A percentile compares a stretch with the other conserved stretches of the same genome.
phyloP scores from a whole-genome alignment of 2,888 invertebrate genomes.

The Allophyes oxyacanthae region DNA sequence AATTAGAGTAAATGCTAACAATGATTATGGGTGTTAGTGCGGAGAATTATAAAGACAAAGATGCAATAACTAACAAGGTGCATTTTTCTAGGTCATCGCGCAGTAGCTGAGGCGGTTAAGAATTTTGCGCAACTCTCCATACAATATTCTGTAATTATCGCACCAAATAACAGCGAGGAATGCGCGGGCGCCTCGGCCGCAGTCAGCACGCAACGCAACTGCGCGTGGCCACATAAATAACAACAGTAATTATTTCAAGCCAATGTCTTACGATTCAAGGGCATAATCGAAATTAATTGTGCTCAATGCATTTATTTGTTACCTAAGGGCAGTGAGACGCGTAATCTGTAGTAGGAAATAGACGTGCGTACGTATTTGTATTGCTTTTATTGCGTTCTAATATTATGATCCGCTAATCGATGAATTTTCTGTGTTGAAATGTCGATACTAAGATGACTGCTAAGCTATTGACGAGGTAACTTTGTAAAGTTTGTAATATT shows the following conservation, averaged over 20 bases:
- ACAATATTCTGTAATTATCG: conserved; percentile 76
- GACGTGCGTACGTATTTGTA: conserved; percentile 13
- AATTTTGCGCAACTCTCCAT: conserved; percentile 73
- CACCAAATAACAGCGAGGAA: conserved; percentile 69
- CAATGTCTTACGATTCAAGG: conserved; percentile 78
- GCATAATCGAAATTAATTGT: conserved; percentile 63
- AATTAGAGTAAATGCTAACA: conserved; percentile 22
- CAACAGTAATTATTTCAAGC: conserved; percentile 73
- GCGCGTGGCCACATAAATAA: conserved; percentile 72
- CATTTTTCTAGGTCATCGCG: conserved; percentile 73
- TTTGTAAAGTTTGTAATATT: conserved; percentile 1
- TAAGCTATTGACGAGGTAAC: background rate
- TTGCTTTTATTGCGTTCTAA: conserved; percentile 16
- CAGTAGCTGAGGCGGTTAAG: conserved; percentile 59
- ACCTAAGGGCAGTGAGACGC: conserved; percentile 34
- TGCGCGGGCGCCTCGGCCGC: conserved; percentile 58
- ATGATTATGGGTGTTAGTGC: conserved; percentile 21
- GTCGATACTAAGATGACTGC: background rate
- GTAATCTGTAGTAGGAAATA: conserved; percentile 42
- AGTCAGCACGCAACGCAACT: conserved; percentile 68
- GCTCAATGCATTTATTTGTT: conserved; percentile 55
- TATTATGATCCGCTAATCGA: conserved; percentile 2
- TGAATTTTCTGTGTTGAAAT: conserved; percentile 9
- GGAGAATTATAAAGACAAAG: conserved; percentile 47
- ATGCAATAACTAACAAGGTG: conserved; percentile 61